A percentile compares a stretch with the other conserved stretches of the same genome.
These are phyloP conservation scores for Microctenopoma stevenorrisi DNA, from an alignment of 2,797 vertebrate species.

Conservation along the genomic window DNA sequence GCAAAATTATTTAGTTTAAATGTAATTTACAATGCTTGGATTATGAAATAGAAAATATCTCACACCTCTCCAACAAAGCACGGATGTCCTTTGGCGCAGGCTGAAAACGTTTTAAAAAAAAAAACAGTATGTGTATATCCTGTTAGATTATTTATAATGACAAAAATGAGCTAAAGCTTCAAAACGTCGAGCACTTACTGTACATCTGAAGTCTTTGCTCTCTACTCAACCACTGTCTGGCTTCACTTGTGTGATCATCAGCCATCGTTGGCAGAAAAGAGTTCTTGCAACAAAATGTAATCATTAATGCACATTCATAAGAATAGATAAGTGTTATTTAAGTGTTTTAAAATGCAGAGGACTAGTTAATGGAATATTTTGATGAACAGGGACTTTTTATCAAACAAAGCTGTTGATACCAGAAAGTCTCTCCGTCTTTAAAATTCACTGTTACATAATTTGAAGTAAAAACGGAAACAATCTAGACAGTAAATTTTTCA, in stretches of 20 bases:
- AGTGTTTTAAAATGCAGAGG: too few species aligned
- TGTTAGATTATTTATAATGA: not conserved
- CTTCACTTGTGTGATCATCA: constrained; percentile 73
- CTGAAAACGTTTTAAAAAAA: constrained; percentile 50
- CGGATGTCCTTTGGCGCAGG: constrained; percentile 67
- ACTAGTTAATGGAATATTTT: too few species aligned
- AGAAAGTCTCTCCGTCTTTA: too few species aligned
- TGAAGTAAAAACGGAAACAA: too few species aligned
- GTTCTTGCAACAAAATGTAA: constrained; percentile 41
- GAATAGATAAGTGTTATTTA: too few species aligned
- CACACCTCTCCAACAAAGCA: constrained; percentile 74
- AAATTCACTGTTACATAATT: too few species aligned
- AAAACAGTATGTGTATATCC: not conserved
- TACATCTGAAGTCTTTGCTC: not conserved
- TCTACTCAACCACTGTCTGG: constrained; percentile 2
- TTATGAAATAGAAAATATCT: not conserved
- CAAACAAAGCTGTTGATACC: too few species aligned
- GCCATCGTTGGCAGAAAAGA: constrained; percentile 83
- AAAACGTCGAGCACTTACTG: constrained; percentile 60
- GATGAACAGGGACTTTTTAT: too few species aligned
- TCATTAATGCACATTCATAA: constrained; percentile 1
- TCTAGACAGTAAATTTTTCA: too few species aligned
- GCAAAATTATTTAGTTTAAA: not conserved
- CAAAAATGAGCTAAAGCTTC: not conserved
- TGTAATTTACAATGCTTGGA: not conserved